Evolutionary conservation across 2,888 invertebrate species (phyloP), one percentile per base, ranked within the genome.

Genomic region (Gymnosoma rotundatum): DNA sequence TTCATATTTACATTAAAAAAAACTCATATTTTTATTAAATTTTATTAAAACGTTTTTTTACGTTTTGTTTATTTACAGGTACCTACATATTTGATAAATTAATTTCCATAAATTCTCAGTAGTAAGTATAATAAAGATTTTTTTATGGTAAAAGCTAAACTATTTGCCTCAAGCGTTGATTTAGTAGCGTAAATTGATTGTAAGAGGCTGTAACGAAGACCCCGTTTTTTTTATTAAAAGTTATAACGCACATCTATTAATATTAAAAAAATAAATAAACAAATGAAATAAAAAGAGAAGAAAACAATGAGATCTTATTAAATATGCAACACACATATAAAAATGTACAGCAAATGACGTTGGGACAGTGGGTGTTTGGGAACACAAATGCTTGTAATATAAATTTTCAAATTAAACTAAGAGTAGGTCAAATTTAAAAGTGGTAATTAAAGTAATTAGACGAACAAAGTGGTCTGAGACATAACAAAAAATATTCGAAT

Each of bases 181-280:
- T 75, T 21, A 69, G 50, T 70, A 70, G 12, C 42, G 42, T 42
- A 42, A 42, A 42, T 42, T 70, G 75, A 81, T 81, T 81, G 69
- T 70, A 42, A 67, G 58, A 50, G 81, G 63, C 61, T 75, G 70
- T 76, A 76, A 64, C 64, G 75, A 70, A 64, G 64, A 76, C 64
- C 58, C 52, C 52, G 25, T 12, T 38, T 75, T 18, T n/a, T 66
- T 75, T 69, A 75, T 75, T 75, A 64, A 70, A 70, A 75, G 56
- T 76, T 81, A 76, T 81, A 81, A 81, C 81, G 81, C 81, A 81
- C 7, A 70, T 75, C 63, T 58, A 70, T 81, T 81, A 56, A 81
- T n/a, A 50, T 42, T 14, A 14, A 50, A 66, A 18, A 32, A 52
- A 25, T 32, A 69, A 69, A 67, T 8, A 32, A 32, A 1, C 12